Conservation (phyloP, 1,140 invertebrate genomes). For the Mamestra configurata region DNA sequence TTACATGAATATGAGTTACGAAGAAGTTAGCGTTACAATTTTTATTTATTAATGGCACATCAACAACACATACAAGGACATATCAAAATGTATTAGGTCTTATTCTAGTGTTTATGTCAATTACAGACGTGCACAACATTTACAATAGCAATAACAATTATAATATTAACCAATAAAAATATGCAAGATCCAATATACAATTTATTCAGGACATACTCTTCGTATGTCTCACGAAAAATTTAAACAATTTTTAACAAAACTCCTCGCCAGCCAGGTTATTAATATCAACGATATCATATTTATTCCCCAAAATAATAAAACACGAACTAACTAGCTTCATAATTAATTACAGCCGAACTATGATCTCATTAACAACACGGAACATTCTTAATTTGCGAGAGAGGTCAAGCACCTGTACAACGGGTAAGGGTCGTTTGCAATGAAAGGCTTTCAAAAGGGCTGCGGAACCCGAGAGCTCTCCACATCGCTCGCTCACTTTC, state of each 20-base stretch:
- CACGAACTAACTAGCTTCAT: neutral
- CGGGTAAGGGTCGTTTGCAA: slow-evolving; percentile 34
- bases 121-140: too few species aligned
- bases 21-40: neutral
- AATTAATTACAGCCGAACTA: slow-evolving; percentile 16
- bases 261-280: too few species aligned
- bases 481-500: slow-evolving; percentile 44
- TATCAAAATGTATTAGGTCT: too few species aligned
- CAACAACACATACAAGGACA: too few species aligned
- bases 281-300: neutral
- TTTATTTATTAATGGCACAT: too few species aligned
- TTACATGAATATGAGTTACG: slow-evolving; percentile 2
- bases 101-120: too few species aligned
- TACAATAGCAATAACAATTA: too few species aligned
- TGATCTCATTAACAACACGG: slow-evolving; percentile 9
- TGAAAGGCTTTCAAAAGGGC: slow-evolving; percentile 47
- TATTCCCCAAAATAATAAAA: neutral
- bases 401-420: slow-evolving; percentile 51
- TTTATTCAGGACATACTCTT: neutral
- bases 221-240: neutral
- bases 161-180: too few species aligned
- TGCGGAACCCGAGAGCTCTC: slow-evolving; percentile 31
- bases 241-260: neutral
- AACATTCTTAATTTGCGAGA: slow-evolving; percentile 52
- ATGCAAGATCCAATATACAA: too few species aligned